Conservation (phyloP, 2,797 vertebrate species). For the Picus viridis region DNA sequence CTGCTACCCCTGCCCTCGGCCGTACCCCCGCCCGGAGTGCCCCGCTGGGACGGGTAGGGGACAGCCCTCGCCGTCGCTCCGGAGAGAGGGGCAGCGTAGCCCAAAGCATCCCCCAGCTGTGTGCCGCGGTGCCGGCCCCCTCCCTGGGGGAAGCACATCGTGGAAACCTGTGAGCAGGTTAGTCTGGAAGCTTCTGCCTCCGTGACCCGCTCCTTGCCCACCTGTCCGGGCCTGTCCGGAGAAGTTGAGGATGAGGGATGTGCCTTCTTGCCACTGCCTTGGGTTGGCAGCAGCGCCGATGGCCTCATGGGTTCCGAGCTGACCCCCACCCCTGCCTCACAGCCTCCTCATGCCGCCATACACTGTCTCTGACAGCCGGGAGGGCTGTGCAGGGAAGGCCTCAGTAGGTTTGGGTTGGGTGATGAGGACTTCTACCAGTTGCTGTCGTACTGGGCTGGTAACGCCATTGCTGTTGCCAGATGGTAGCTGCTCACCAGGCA, state of each 20-base stretch:
- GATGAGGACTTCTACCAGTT: background rate
- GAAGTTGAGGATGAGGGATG: background rate
- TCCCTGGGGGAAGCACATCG: background rate
- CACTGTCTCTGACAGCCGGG: background rate
- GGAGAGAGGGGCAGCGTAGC: background rate
- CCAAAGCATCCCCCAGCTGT: background rate
- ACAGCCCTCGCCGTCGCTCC: background rate
- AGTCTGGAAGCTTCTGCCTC: slow-evolving; percentile 56
- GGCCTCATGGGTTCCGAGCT: background rate
- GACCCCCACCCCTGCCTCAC: background rate
- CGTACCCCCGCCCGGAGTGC: background rate
- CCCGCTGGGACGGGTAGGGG: background rate
- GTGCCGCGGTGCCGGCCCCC: background rate
- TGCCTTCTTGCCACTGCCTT: fast-evolving
- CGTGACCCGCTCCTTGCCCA: background rate
- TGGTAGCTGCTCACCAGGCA: background rate
- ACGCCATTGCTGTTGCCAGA: background rate
- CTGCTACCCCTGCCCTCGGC: slow-evolving; percentile 31
- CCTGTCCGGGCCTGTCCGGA: background rate
- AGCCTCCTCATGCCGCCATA: background rate
- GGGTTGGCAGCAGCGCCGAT: background rate
- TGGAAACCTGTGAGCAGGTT: slow-evolving; percentile 17
- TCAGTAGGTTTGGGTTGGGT: background rate
- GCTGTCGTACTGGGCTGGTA: background rate
- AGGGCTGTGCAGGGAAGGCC: background rate